Evolutionary conservation across 2,888 invertebrate genomes (phyloP).

Genomic region (Spicauda simplicius): DNA sequence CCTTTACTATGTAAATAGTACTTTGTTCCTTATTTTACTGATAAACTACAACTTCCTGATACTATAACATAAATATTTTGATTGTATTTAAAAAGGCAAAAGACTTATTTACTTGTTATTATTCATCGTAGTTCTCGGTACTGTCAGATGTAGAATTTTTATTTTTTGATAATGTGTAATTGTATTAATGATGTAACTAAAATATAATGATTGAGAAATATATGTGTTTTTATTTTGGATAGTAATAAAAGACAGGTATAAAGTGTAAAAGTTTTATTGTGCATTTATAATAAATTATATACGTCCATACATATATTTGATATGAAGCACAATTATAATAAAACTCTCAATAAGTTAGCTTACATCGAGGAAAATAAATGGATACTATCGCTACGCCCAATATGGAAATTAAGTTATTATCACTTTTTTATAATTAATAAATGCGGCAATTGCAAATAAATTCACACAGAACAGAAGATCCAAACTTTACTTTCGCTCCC

Average conservation of each 20-base stretch:
- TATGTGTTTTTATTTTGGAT: neutral
- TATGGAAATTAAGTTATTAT: constrained; percentile 48
- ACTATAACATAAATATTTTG: neutral
- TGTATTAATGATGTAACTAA: constrained; percentile 4
- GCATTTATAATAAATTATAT: constrained; percentile 61
- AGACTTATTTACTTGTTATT: constrained; percentile 3
- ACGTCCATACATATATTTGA: constrained; percentile 50
- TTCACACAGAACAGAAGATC: constrained; percentile 38
- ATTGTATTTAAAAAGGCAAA: neutral
- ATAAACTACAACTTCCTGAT: neutral
- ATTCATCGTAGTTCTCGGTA: neutral
- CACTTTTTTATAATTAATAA: constrained; percentile 69
- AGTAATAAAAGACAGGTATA: constrained; percentile 38
- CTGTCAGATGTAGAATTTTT: neutral
- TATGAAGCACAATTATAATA: constrained; percentile 51
- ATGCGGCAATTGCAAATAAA: constrained; percentile 60
- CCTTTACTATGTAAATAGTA: neutral
- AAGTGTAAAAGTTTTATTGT: constrained; percentile 70
- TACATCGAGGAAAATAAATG: constrained; percentile 44
- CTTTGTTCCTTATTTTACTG: neutral
- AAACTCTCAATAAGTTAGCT: constrained; percentile 58
- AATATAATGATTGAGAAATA: neutral
- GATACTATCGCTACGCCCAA: constrained; percentile 16
- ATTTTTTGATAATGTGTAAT: neutral
- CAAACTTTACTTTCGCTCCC: constrained; percentile 59